Evolutionary conservation across 2,797 vertebrate species (phyloP).

Genomic region (Scolopax rusticola): DNA sequence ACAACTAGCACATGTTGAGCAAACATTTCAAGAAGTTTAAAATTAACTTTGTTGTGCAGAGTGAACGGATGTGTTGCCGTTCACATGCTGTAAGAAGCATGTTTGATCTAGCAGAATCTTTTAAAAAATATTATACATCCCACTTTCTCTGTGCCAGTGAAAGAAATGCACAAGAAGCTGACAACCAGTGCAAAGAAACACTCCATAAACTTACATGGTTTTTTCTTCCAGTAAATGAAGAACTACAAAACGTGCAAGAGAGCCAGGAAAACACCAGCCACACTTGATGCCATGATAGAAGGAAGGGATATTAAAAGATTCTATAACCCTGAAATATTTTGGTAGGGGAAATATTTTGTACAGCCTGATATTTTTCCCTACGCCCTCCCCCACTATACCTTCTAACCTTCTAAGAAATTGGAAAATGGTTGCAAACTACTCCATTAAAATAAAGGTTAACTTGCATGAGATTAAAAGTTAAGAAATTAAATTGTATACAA

Average conservation of each 20-base stretch:
- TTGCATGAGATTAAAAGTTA: not conserved
- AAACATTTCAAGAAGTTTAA: not conserved
- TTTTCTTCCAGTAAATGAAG: not conserved
- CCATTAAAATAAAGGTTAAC: not conserved
- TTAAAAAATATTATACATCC: not conserved
- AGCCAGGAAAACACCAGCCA: not conserved
- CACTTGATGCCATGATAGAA: not conserved
- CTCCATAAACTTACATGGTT: not conserved
- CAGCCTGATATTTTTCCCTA: not conserved
- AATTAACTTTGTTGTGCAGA: not conserved
- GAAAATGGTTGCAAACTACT: not conserved
- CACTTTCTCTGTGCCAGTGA: not conserved
- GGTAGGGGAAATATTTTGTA: not conserved
- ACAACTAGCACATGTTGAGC: not conserved
- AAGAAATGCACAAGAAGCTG: not conserved
- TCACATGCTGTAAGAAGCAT: not conserved
- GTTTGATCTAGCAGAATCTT: not conserved
- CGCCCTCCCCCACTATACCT: not conserved
- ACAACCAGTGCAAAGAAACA: not conserved
- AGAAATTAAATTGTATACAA: not conserved
- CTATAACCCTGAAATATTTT: not conserved
- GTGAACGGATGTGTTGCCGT: not conserved
- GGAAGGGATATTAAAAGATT: not conserved
- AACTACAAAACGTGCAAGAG: not conserved
- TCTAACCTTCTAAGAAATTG: not conserved